phyloP scores from a whole-genome alignment of 2,113 vertebrate species.

The Prunella himalayana region DNA sequence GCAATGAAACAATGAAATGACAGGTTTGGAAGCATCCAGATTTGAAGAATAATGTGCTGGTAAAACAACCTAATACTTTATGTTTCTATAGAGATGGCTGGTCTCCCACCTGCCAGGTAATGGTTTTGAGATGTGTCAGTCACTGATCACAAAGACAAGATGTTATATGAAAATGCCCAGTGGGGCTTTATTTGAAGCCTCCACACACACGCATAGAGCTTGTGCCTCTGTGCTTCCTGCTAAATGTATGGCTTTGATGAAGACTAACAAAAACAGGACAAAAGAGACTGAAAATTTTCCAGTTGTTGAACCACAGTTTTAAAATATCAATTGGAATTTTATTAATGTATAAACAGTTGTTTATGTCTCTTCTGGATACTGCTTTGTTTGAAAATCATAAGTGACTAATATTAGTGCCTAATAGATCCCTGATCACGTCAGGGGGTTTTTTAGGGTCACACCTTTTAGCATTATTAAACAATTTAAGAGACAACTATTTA shows the following conservation, averaged over 20 bases:
- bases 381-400: neutral
- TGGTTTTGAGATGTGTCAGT: neutral
- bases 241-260: neutral
- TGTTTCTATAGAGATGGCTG: neutral
- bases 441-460: neutral
- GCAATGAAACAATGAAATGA: neutral
- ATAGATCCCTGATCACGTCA: neutral
- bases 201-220: fast-evolving
- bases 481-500: neutral
- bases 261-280: neutral
- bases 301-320: neutral
- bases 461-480: neutral
- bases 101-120: neutral
- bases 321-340: neutral
- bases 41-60: neutral
- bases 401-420: neutral
- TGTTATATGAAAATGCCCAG: neutral
- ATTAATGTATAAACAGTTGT: neutral
- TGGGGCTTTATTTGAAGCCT: neutral
- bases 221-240: neutral
- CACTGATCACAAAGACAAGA: neutral
- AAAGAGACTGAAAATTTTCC: neutral
- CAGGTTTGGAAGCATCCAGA: neutral
- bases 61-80: neutral
- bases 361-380: neutral